Evolutionary conservation across 2,888 invertebrate genomes (phyloP).

Genomic region (Hirtodrosophila cameraria): DNA sequence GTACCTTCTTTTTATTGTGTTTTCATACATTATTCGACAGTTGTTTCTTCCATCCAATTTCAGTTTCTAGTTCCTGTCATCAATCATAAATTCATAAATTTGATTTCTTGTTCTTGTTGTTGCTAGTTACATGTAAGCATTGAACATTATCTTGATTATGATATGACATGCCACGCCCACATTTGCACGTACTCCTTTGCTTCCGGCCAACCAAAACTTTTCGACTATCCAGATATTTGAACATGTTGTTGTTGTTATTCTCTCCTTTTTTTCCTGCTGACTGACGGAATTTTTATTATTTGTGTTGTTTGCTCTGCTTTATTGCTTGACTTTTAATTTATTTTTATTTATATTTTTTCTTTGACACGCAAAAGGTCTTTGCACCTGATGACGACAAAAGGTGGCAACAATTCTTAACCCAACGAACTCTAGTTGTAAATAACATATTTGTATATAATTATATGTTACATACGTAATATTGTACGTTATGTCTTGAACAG

Average conservation of each 20-base stretch:
- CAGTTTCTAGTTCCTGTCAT: background rate
- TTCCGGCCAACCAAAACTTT: constrained; percentile 16
- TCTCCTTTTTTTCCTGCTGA: background rate
- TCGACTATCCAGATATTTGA: constrained; percentile 2
- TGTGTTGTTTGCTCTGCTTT: constrained; percentile 29
- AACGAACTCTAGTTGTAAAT: constrained; percentile 12
- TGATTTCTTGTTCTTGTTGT: background rate
- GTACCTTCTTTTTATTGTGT: too few species aligned
- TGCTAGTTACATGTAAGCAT: constrained; percentile 13
- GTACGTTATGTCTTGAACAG: background rate
- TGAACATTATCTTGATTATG: constrained; percentile 38
- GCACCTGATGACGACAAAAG: constrained; percentile 55
- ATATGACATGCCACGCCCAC: constrained; percentile 40
- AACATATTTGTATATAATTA: too few species aligned
- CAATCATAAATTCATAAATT: constrained; percentile 8
- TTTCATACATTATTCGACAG: too few species aligned
- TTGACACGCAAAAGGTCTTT: constrained; percentile 72
- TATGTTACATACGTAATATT: too few species aligned
- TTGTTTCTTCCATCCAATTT: too few species aligned
- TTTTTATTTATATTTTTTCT: constrained; percentile 26
- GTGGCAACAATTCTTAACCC: constrained; percentile 26
- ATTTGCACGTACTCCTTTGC: constrained; percentile 9
- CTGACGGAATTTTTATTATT: constrained; percentile 28
- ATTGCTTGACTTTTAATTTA: constrained; percentile 43
- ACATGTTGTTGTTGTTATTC: background rate